A percentile compares a stretch with the other conserved stretches of the same genome.
Conservation (phyloP, 2,797 vertebrate species). For the Pempheris klunzingeri region DNA sequence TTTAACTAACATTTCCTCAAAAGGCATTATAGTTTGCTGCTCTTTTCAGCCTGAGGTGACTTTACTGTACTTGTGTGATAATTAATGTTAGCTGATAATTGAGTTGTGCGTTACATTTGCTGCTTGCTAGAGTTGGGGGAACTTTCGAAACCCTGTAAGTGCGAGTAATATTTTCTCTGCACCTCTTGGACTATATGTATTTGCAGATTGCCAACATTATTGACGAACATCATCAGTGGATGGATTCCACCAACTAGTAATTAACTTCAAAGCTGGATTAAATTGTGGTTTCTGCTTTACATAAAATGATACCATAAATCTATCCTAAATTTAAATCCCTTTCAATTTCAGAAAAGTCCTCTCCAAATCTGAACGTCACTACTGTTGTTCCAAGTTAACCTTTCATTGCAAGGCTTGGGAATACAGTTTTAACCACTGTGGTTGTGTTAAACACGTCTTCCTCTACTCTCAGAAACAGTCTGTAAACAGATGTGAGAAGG, state of each 20-base stretch:
- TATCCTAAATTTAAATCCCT: background rate
- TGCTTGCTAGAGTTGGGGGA: background rate
- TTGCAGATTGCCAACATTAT: background rate
- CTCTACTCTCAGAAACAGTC: background rate
- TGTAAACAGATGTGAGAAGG: background rate
- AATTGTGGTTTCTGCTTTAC: background rate
- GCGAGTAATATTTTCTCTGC: background rate
- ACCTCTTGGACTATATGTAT: background rate
- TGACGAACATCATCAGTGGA: background rate
- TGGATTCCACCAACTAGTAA: background rate
- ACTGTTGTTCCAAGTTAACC: background rate
- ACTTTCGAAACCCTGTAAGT: background rate
- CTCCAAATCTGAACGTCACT: background rate
- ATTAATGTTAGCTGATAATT: background rate
- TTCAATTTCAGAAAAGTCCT: background rate
- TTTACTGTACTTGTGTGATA: background rate
- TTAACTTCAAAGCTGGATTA: background rate
- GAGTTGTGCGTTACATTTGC: background rate
- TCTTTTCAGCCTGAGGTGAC: background rate
- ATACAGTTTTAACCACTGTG: background rate
- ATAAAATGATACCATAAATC: background rate
- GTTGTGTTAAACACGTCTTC: background rate
- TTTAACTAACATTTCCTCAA: background rate
- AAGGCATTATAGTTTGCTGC: background rate
- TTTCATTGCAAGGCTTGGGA: background rate